A percentile compares a stretch with the other conserved stretches of the same genome.
Conservation (phyloP, 2,797 vertebrate species). For the Coregonus sp. region DNA sequence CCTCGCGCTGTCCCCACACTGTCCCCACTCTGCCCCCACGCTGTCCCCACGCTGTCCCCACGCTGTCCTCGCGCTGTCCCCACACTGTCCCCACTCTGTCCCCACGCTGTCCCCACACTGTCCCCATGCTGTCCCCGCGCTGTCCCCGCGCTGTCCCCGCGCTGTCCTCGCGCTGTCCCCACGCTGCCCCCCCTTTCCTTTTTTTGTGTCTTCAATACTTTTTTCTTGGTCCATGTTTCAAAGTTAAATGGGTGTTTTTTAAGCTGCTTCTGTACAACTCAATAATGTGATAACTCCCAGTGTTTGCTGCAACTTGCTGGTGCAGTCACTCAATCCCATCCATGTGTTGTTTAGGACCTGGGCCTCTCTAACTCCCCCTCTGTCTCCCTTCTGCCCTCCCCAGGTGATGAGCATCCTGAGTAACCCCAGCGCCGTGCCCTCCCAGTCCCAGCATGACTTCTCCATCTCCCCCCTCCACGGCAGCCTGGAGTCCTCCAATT, state of each 20-base stretch:
- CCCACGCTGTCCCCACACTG: too few relatives aligned
- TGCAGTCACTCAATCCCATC: not conserved
- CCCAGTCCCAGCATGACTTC: conserved; percentile 91
- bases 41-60: too few relatives aligned
- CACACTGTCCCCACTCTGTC: too few relatives aligned
- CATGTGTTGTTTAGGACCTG: not conserved
- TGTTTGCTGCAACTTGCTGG: not conserved
- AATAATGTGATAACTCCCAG: not conserved
- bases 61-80: too few relatives aligned
- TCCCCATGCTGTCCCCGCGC: too few relatives aligned
- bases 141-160: too few relatives aligned
- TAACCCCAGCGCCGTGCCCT: conserved; percentile 84
- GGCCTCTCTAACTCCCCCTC: not conserved
- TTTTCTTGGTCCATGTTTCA: conserved; percentile 71
- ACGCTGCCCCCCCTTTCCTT: not conserved
- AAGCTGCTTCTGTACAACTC: not conserved
- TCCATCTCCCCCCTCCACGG: conserved; percentile 92
- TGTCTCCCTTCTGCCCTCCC: conserved; percentile 12
- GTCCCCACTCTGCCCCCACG: too few relatives aligned
- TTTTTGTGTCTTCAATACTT: not conserved
- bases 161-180: too few relatives aligned
- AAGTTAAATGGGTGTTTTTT: conserved; percentile 68
- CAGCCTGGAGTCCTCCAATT: conserved; percentile 84
- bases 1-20: too few relatives aligned
- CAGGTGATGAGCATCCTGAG: conserved; percentile 97